phyloP scores from a whole-genome alignment of 1,140 invertebrate species.

The Platorchestia sp. region DNA sequence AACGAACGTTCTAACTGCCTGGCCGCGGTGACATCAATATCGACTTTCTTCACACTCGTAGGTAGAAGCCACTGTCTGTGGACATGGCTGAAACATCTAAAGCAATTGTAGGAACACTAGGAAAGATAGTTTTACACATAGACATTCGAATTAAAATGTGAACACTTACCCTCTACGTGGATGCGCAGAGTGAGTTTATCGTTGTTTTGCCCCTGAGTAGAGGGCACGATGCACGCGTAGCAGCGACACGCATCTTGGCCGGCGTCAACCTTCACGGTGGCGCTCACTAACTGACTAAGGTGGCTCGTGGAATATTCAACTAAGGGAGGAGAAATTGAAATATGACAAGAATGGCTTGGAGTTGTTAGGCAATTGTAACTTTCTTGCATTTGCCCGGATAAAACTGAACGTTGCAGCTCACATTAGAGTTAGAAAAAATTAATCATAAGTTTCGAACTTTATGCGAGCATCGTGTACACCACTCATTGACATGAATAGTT shows the following conservation, averaged over 20 bases:
- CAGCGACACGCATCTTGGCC: not conserved
- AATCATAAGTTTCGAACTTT: too few relatives aligned
- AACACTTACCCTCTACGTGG: slow-evolving; percentile 18
- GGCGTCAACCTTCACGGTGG: not conserved
- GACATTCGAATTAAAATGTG: not conserved
- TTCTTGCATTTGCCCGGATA: too few relatives aligned
- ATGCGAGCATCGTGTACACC: too few relatives aligned
- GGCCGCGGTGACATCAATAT: too few relatives aligned
- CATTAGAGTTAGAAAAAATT: too few relatives aligned
- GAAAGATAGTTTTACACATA: not conserved
- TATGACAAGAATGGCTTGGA: not conserved
- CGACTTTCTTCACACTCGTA: not conserved
- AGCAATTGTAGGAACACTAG: not conserved
- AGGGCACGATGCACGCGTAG: not conserved
- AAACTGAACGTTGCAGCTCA: too few relatives aligned
- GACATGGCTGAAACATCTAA: not conserved
- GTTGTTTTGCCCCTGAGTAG: not conserved
- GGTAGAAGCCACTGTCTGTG: not conserved
- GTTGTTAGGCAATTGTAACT: too few relatives aligned
- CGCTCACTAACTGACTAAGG: not conserved
- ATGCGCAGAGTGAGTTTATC: not conserved
- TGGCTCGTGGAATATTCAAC: not conserved
- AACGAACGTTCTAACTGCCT: too few relatives aligned
- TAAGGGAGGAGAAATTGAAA: not conserved
- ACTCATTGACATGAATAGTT: too few relatives aligned